phyloP scores from a whole-genome alignment of 2,113 vertebrate genomes.

The Empidonax alnorum region DNA sequence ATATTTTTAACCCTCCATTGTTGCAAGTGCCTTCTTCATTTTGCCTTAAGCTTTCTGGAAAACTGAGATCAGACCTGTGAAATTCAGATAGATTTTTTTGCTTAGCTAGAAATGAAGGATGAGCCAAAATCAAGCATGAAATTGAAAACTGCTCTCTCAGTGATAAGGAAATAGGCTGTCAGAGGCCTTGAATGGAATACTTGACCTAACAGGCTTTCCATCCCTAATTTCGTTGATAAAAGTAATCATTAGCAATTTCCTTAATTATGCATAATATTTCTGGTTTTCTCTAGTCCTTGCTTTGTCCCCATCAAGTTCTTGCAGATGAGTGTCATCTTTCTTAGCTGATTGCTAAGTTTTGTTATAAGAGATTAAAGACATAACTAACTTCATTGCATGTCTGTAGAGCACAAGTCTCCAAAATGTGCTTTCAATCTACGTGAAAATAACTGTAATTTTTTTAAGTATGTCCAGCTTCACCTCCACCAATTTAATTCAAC shows the following conservation, averaged over 20 bases:
- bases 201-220: constrained; percentile 4
- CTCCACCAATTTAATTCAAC: neutral
- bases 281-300: neutral
- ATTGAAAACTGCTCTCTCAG: constrained; percentile 24
- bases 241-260: neutral
- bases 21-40: neutral
- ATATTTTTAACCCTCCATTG: neutral
- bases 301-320: neutral
- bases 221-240: constrained; percentile 9
- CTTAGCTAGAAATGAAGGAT: neutral
- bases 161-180: constrained; percentile 33
- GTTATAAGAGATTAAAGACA: neutral
- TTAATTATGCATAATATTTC: constrained; percentile 6
- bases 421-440: constrained; percentile 24
- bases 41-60: neutral
- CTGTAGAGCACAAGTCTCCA: neutral
- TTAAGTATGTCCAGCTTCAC: neutral
- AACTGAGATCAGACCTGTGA: neutral
- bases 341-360: neutral
- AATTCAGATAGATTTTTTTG: neutral
- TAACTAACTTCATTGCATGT: neutral
- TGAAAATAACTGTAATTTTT: neutral
- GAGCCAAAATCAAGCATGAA: constrained; percentile 45
- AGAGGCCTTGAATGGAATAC: neutral
- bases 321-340: neutral